phyloP scores from a whole-genome alignment of 2,888 invertebrate species.

The Pristionchus arcanus region DNA sequence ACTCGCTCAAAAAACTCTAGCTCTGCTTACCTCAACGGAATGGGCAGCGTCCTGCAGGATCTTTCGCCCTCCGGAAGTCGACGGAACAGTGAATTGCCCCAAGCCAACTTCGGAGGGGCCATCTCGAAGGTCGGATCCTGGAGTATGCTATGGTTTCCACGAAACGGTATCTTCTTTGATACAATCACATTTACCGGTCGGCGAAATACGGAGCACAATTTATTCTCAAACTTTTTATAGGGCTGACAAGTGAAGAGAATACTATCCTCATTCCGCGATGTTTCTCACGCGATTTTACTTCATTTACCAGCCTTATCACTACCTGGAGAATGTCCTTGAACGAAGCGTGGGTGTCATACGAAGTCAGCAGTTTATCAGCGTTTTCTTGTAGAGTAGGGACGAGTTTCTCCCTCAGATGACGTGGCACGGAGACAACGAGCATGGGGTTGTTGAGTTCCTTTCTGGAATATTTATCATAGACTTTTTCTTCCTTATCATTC shows the following conservation, averaged over 20 bases:
- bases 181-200: no score
- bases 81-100: constrained; percentile 14
- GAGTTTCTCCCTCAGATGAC: background rate
- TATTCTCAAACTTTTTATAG: no score
- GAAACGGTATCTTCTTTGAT: no score
- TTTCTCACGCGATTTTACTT: no score
- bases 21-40: background rate
- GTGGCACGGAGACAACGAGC: constrained; percentile 31
- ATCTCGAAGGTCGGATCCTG: background rate
- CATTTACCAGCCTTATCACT: no score
- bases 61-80: background rate
- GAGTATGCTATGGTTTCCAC: no score
- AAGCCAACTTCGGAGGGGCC: background rate
- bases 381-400: background rate
- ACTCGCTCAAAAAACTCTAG: no score
- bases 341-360: constrained; percentile 38
- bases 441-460: constrained; percentile 45
- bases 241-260: no score
- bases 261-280: no score
- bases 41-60: constrained; percentile 34
- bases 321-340: constrained; percentile 26
- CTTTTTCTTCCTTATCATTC: no score
- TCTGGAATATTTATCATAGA: no score
- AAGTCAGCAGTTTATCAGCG: constrained; percentile 14
- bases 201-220: no score